phyloP scores from a whole-genome alignment of 2,797 vertebrate genomes.

The Balearica regulorum region DNA sequence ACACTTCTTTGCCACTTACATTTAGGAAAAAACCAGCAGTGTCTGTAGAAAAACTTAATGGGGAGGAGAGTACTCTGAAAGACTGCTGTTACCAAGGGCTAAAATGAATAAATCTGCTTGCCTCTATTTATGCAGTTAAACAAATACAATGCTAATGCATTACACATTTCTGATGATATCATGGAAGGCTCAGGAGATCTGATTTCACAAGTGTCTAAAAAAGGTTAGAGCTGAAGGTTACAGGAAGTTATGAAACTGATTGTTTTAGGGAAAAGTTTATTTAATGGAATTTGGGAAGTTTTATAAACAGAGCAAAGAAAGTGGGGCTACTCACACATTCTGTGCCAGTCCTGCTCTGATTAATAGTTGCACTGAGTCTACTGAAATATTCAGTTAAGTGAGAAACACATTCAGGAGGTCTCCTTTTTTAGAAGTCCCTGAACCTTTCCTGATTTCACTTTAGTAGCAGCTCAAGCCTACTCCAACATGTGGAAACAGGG shows the following conservation, averaged over 20 bases:
- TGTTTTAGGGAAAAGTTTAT: background rate
- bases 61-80: background rate
- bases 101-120: slow-evolving; percentile 15
- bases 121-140: background rate
- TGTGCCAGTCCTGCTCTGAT: background rate
- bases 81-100: background rate
- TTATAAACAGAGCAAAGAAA: background rate
- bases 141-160: background rate
- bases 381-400: background rate
- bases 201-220: background rate
- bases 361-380: background rate
- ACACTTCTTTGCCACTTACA: slow-evolving; percentile 10
- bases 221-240: background rate
- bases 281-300: background rate
- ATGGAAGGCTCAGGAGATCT: background rate
- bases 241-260: background rate
- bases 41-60: slow-evolving; percentile 5
- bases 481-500: background rate
- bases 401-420: background rate
- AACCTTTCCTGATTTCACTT: background rate
- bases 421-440: background rate
- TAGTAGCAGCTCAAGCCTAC: background rate
- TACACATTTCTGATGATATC: background rate
- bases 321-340: background rate
- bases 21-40: background rate